Evolutionary conservation across 2,888 invertebrate species (phyloP), one percentile per base, ranked within the genome.

Genomic region (Acrobasis consociella): DNA sequence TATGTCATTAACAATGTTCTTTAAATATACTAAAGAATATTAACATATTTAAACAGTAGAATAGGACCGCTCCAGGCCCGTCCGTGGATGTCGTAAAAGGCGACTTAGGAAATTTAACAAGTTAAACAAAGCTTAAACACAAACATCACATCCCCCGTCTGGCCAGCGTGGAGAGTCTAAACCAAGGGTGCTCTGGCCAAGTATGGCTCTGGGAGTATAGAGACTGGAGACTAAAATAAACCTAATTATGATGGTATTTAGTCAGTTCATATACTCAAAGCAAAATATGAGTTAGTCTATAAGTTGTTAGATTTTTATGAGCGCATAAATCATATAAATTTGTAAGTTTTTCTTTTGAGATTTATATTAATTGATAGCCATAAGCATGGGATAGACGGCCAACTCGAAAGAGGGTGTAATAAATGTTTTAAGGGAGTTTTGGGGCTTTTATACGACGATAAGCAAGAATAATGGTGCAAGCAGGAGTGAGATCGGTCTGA

Each of bases 401-500:
- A 55, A 55, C 42, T 46, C 22, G 11, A 56, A 16, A 42, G 56
- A 22, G 56, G 46, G 56, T 22, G 56, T 56, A 53, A 61, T 46
- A 61, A 61, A 61, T 53, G 60, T 61, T 61, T 52, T 61, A 61
- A 52, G 51, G 52, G 53, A 38, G 50, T 59, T 50, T 46, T 39
- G 38, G 49, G 59, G 38, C 51, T 55, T 61, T 61, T 55, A 61
- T 61, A 49, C 61, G 38, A 53, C 52, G 61, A 61, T 61, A 61
- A 61, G 61, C 53, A 61, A 61, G 61, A 61, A 53, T 61, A 61
- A 61, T 61, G 61, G 15, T 55, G 53, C 53, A 55, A 53, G 49
- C 46, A 17, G 31, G 46, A 53, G n/a, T 16, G 31, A 49, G 62
- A 9, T 51, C 39, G 39, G 13, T 17, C 17, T n/a, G 55, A 55